phyloP scores from a whole-genome alignment of 2,888 invertebrate genomes.

The Nipponacmea schrenckii region DNA sequence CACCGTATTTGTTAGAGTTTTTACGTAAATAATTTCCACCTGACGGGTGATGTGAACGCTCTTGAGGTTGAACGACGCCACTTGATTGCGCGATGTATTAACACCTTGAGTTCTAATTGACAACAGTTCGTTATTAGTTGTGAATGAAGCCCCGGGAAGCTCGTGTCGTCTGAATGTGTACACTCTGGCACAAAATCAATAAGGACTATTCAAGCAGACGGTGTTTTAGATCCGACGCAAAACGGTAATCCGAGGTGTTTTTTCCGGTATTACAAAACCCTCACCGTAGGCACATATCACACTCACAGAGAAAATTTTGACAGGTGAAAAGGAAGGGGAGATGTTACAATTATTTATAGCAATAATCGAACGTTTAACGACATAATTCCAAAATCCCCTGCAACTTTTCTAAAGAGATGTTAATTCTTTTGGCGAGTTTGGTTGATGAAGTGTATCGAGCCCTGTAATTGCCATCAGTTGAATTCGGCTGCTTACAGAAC shows the following conservation, averaged over 20 bases:
- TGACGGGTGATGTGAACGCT: no score
- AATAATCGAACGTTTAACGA: no score
- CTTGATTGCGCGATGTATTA: background rate
- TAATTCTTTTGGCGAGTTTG: background rate
- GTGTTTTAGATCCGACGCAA: no score
- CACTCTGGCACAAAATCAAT: background rate
- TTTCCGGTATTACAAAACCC: no score
- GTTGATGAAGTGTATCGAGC: background rate
- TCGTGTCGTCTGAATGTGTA: background rate
- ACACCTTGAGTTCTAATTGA: slow-evolving; percentile 1
- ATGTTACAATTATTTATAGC: no score
- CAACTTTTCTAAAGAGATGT: slow-evolving; percentile 1
- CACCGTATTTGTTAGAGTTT: no score
- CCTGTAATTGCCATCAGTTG: background rate
- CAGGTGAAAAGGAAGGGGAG: background rate
- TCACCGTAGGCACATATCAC: no score
- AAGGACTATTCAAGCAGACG: background rate
- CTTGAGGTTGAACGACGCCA: background rate
- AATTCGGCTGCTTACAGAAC: background rate
- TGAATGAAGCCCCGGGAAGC: background rate
- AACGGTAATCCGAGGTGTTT: no score
- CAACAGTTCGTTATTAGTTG: background rate
- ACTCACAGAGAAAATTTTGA: background rate
- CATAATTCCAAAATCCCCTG: background rate
- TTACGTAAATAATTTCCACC: no score